Conservation (phyloP, 2,797 vertebrate genomes). For the Macropus fuliginosus region DNA sequence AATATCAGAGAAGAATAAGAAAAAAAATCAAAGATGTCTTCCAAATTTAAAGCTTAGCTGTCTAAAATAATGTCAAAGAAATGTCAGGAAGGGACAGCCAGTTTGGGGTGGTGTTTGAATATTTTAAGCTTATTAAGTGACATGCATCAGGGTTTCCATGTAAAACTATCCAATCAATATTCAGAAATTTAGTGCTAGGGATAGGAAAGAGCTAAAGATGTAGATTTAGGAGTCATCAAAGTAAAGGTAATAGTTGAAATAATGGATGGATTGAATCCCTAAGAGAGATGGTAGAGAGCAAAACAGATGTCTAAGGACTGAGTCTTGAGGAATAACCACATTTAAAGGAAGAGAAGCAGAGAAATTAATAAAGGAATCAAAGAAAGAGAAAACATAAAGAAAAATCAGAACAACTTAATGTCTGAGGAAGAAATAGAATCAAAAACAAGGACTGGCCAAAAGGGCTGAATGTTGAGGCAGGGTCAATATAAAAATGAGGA, state of each 20-base stretch:
- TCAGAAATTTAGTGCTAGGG: background rate
- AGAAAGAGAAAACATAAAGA: background rate
- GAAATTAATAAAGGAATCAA: background rate
- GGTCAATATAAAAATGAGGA: background rate
- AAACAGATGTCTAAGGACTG: background rate
- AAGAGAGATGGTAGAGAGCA: background rate
- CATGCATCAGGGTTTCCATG: background rate
- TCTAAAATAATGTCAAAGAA: background rate
- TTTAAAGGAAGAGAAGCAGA: background rate
- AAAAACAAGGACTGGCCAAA: background rate
- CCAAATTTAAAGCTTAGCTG: background rate
- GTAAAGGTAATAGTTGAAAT: background rate
- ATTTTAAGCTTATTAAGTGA: background rate
- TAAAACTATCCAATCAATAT: background rate
- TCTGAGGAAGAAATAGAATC: background rate
- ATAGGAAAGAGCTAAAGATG: background rate
- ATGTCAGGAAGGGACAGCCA: fast-evolving
- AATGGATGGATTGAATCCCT: background rate
- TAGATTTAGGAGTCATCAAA: slow-evolving; percentile 4
- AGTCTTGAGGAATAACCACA: background rate
- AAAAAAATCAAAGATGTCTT: background rate
- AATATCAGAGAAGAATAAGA: fast-evolving
- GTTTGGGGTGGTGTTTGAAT: background rate
- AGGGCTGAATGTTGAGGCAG: background rate
- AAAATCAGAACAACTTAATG: background rate